These are phyloP conservation scores for Chamaea fasciata DNA, from an alignment of 2,113 vertebrate species.

Conservation along the genomic window DNA sequence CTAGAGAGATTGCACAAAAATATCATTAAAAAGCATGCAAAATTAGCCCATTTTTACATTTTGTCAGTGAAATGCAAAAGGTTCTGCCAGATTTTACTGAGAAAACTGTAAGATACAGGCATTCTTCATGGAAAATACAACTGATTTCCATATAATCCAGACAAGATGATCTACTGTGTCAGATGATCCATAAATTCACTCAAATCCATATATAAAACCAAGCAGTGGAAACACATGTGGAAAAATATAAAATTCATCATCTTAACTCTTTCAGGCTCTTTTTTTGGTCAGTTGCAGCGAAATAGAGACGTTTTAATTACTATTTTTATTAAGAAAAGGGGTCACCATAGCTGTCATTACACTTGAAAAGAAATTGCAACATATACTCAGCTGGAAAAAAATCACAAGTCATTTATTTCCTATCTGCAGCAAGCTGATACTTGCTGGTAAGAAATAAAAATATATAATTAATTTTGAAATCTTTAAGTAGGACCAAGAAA, in stretches of 20 bases:
- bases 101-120: background rate
- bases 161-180: background rate
- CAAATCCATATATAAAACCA: background rate
- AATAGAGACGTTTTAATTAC: background rate
- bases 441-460: background rate
- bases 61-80: background rate
- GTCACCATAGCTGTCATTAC: background rate
- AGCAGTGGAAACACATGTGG: background rate
- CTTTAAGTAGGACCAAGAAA: background rate
- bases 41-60: background rate
- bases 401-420: background rate
- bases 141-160: background rate
- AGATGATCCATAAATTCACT: background rate
- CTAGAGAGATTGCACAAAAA: background rate
- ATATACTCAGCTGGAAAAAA: background rate
- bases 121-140: background rate
- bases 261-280: background rate
- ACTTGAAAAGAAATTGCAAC: background rate
- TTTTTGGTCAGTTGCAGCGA: background rate
- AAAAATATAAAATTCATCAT: background rate
- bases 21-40: background rate
- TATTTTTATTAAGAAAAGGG: background rate
- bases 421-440: background rate
- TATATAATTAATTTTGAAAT: background rate
- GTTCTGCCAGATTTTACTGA: background rate